A percentile compares a stretch with the other conserved stretches of the same genome.
Evolutionary conservation across 1,140 invertebrate genomes (phyloP).

Genomic region (Drosophila ironensis): DNA sequence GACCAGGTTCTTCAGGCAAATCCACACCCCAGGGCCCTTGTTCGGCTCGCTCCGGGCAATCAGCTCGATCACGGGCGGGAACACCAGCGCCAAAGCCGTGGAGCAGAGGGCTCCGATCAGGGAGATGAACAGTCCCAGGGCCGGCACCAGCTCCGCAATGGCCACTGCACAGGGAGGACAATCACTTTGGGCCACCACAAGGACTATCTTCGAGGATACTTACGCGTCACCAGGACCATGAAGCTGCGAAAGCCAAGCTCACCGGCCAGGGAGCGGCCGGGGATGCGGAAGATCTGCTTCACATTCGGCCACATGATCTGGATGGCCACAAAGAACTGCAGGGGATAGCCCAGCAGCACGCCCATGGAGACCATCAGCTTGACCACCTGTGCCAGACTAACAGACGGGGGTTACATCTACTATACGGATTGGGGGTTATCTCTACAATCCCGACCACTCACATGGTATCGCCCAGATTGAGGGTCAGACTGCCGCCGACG

Average conservation of each 20-base stretch:
- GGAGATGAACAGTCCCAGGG: slow-evolving; percentile 93
- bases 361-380: slow-evolving; percentile 88
- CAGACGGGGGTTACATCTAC: neutral
- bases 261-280: slow-evolving; percentile 71
- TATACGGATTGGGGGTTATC: neutral
- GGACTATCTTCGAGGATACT: slow-evolving; percentile 78
- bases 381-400: slow-evolving; percentile 84
- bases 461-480: slow-evolving; percentile 84
- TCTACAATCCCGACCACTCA: slow-evolving; percentile 42
- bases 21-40: slow-evolving; percentile 79
- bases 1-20: slow-evolving; percentile 84
- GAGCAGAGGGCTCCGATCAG: slow-evolving; percentile 94
- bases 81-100: slow-evolving; percentile 92
- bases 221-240: slow-evolving; percentile 89
- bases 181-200: neutral
- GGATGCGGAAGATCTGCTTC: slow-evolving; percentile 41
- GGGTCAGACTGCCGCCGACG: slow-evolving; percentile 87
- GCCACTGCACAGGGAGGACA: slow-evolving; percentile 84
- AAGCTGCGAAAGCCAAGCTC: slow-evolving; percentile 86
- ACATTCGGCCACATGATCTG: slow-evolving; percentile 85
- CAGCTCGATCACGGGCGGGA: slow-evolving; percentile 94
- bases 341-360: slow-evolving; percentile 89
- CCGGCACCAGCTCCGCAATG: slow-evolving; percentile 91
- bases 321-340: slow-evolving; percentile 93
- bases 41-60: slow-evolving; percentile 84